Evolutionary conservation across 2,113 vertebrate genomes (phyloP).

Genomic region (Gracilinanus agilis): DNA sequence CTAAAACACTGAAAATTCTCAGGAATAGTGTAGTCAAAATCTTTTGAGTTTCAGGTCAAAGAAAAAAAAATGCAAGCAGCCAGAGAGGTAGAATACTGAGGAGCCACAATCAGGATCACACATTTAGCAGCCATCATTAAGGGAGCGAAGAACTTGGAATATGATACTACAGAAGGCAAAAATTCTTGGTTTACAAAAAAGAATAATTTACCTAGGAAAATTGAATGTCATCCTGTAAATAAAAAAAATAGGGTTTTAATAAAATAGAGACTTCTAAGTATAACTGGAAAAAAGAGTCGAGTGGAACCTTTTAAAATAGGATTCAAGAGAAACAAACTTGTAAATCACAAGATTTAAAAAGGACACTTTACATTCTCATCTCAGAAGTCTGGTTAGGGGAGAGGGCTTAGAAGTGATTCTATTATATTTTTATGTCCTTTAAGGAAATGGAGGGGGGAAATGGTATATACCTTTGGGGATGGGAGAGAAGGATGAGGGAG

Average conservation of each 20-base stretch:
- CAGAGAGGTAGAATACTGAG: background rate
- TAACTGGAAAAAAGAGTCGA: background rate
- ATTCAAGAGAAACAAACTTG: background rate
- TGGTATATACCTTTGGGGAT: background rate
- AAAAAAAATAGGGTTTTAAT: background rate
- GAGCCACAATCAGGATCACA: background rate
- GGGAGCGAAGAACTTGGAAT: background rate
- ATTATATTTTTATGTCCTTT: background rate
- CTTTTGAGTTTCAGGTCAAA: background rate
- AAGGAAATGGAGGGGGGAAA: background rate
- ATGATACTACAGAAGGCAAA: background rate
- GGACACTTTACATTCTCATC: background rate
- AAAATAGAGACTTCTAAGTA: background rate
- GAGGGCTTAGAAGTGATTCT: background rate
- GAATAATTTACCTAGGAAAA: background rate
- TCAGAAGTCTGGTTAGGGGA: background rate
- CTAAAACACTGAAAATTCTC: background rate
- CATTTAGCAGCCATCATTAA: background rate
- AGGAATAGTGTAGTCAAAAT: background rate
- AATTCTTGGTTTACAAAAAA: background rate
- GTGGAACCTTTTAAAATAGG: background rate
- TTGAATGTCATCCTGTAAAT: background rate
- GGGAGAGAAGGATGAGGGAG: background rate
- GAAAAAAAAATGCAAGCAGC: background rate
- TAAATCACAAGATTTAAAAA: background rate